Base-by-base conservation (phyloP, 2,888 invertebrate species). In the Lordiphosa andalusiaca region DNA sequence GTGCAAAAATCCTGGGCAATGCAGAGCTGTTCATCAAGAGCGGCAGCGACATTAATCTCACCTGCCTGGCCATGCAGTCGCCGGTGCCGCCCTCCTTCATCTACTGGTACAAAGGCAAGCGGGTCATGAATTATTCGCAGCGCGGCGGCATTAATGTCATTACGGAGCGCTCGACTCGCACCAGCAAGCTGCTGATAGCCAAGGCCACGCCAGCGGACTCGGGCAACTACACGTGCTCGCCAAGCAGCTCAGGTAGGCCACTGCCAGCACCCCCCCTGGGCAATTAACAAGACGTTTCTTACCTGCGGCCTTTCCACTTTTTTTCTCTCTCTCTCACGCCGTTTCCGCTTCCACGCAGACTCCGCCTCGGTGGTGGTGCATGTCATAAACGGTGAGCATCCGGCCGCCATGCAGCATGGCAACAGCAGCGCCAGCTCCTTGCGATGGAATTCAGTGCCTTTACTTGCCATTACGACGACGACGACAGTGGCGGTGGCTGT, bases 41-140 rank as follows among this genome's bases (percentile, higher is more conserved):
- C 88, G 96, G 96, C 82, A 96, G 95, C 88, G 96, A 96, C 92
- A 96, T 97, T 91, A 96, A 96, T 92, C 92, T 97, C 90, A 96
- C 96, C 87, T 96, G 96, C 91, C 93, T 95, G 89, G 95, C 95
- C 63, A 93, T 95, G 89, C 93, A 96, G 91, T 92, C 93, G 85
- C 92, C 92, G 72, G 90, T 91, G 72, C 91, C 92, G 46, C 93
- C 93, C 61, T 92, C 93, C 69, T 95, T 95, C 83, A 95, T 96
- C 86, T 93, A 95, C 87, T 96, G 96, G 96, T 95, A 95, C 90
- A 95, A 96, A 84, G 96, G 95, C 42, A 92, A 93, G 44, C 92
- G 94, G 77, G 93, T 96, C 75, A 95, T 96, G 84, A 96, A 96
- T 91, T 96, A 96, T 91, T 95, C 95, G 35, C 95, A 93, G 70